These are phyloP conservation scores for Todiramphus chloris DNA, from an alignment of 2,113 vertebrate genomes.

Conservation along the genomic window DNA sequence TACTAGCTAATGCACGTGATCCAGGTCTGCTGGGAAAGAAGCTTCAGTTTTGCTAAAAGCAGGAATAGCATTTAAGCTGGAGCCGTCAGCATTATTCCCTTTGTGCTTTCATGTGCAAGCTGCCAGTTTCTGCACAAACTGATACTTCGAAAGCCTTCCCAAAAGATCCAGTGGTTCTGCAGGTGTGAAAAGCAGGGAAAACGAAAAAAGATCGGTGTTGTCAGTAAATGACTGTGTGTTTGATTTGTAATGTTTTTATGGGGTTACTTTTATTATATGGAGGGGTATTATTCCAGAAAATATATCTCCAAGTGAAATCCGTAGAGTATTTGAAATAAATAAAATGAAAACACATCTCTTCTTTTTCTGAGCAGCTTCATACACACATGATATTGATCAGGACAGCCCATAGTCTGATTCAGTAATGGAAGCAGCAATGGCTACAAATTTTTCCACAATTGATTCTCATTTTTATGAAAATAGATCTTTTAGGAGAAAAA, in stretches of 20 bases:
- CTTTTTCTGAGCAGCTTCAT: background rate
- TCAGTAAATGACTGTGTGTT: accelerated
- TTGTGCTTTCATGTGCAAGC: background rate
- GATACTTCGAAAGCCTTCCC: background rate
- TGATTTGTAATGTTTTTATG: background rate
- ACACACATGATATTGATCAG: background rate
- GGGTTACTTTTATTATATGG: background rate
- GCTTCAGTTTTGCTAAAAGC: background rate
- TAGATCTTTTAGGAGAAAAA: background rate
- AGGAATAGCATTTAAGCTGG: background rate
- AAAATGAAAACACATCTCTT: background rate
- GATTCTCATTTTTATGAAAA: background rate
- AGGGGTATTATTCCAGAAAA: background rate
- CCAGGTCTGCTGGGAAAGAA: background rate
- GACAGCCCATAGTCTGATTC: background rate
- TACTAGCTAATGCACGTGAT: background rate
- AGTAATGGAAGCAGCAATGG: background rate
- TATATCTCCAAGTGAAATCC: background rate
- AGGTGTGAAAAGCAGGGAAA: background rate
- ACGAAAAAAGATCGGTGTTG: background rate
- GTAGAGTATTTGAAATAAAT: background rate
- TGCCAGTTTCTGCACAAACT: background rate
- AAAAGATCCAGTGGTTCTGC: background rate
- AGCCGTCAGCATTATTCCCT: background rate
- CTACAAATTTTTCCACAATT: background rate